A percentile compares a stretch with the other conserved stretches of the same genome.
Conservation (phyloP, 2,888 invertebrate species). For the Scaptomyza caliginosa region DNA sequence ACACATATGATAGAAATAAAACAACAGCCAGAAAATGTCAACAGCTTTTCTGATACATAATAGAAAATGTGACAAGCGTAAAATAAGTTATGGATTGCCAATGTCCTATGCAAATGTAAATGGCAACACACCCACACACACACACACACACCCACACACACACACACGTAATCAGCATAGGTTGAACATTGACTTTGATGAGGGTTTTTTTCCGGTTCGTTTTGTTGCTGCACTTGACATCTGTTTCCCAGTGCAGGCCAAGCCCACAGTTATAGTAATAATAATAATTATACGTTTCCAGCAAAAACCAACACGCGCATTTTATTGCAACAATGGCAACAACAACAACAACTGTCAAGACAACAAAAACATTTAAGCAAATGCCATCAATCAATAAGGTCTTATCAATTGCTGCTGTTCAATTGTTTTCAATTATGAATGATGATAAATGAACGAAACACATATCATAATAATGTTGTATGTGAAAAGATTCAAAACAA, state of each 20-base stretch:
- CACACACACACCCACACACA: background rate
- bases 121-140: constrained; percentile 16
- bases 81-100: constrained; percentile 74
- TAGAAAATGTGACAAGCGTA: constrained; percentile 67
- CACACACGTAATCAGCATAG: background rate
- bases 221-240: constrained; percentile 60
- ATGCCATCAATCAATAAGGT: constrained; percentile 71
- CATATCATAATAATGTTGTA: constrained; percentile 8
- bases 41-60: constrained; percentile 58
- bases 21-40: constrained; percentile 54
- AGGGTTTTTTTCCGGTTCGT: constrained; percentile 58
- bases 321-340: constrained; percentile 21
- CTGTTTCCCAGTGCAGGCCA: constrained; percentile 4
- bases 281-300: constrained; percentile 45
- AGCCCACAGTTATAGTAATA: no score
- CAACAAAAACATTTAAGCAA: constrained; percentile 21
- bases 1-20: constrained; percentile 33
- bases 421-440: constrained; percentile 70
- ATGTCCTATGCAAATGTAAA: constrained; percentile 57
- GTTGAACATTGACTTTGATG: constrained; percentile 47
- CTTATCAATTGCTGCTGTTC: constrained; percentile 67
- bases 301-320: constrained; percentile 27
- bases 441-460: constrained; percentile 17
- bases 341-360: background rate
- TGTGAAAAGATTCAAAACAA: no score